These are phyloP conservation scores for Drosophila sp. DNA, from an alignment of 1,140 invertebrate genomes.

Conservation along the genomic window DNA sequence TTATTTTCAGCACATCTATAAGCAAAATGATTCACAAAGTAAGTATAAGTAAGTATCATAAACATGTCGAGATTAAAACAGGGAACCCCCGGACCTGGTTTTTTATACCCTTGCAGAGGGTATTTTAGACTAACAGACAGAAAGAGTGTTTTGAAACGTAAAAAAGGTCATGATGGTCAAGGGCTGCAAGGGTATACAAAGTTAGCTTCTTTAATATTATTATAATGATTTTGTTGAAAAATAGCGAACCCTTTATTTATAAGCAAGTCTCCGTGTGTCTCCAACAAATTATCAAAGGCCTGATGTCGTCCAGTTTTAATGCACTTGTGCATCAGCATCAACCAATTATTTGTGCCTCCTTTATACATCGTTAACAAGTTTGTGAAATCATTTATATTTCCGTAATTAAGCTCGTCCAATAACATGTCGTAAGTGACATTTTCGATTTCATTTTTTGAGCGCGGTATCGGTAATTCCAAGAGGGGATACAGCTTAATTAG, in stretches of 20 bases:
- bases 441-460: slow-evolving; percentile 44
- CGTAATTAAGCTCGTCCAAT: slow-evolving; percentile 84
- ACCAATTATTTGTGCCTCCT: slow-evolving; percentile 30
- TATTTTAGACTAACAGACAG: too few species aligned
- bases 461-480: slow-evolving; percentile 83
- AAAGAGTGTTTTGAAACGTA: too few species aligned
- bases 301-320: slow-evolving; percentile 85
- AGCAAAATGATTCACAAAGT: neutral
- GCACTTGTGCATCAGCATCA: slow-evolving; percentile 85
- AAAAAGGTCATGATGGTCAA: too few species aligned
- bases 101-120: too few species aligned
- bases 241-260: slow-evolving; percentile 62
- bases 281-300: slow-evolving; percentile 84
- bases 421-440: slow-evolving; percentile 83
- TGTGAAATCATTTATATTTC: slow-evolving; percentile 85
- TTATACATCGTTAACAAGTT: slow-evolving; percentile 79
- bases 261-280: slow-evolving; percentile 83
- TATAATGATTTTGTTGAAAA: too few species aligned
- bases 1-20: slow-evolving; percentile 21
- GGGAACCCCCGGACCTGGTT: too few species aligned
- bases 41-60: too few species aligned
- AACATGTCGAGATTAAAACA: too few species aligned
- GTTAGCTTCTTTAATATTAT: too few species aligned
- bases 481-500: slow-evolving; percentile 86
- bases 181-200: too few species aligned